These are phyloP conservation scores for Perca flavescens DNA, from an alignment of 2,113 vertebrate genomes.

Conservation along the genomic window DNA sequence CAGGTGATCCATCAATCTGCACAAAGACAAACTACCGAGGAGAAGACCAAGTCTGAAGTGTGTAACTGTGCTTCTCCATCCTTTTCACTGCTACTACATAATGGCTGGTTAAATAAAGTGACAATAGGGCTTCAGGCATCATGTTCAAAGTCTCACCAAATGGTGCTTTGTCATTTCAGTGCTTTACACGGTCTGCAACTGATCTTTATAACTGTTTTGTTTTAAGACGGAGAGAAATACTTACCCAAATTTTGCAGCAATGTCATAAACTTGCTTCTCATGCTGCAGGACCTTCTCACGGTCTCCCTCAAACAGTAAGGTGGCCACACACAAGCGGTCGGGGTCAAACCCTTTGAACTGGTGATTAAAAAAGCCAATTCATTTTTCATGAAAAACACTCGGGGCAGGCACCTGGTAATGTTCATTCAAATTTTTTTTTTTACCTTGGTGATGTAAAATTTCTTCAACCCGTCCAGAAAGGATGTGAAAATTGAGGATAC, in stretches of 20 bases:
- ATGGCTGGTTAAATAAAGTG: conserved; percentile 38
- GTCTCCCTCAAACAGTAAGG: conserved; percentile 95
- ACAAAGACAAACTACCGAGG: conserved; percentile 51
- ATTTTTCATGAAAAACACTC: conserved; percentile 37
- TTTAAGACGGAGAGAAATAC: conserved; percentile 35
- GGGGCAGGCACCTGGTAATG: background rate
- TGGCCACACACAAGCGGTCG: conserved; percentile 92
- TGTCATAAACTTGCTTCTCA: conserved; percentile 99
- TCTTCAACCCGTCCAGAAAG: conserved; percentile 98
- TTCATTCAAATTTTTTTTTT: conserved; percentile 16
- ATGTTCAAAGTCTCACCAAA: conserved; percentile 15
- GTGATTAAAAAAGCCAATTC: conserved; percentile 66
- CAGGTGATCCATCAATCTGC: conserved; percentile 84
- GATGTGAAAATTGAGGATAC: conserved; percentile 99
- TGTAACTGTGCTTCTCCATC: conserved; percentile 39
- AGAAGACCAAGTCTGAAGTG: conserved; percentile 39
- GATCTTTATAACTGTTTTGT: background rate
- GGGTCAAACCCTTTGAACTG: conserved; percentile 99
- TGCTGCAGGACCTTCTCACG: conserved; percentile 98
- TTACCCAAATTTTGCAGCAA: conserved; percentile 98
- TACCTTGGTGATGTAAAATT: conserved; percentile 99
- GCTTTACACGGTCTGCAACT: background rate
- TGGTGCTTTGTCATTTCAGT: conserved; percentile 21
- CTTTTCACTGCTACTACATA: conserved; percentile 30
- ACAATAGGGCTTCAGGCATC: conserved; percentile 4